Conservation (phyloP, 1,140 invertebrate species). For the Trichonephila clavipes region DNA sequence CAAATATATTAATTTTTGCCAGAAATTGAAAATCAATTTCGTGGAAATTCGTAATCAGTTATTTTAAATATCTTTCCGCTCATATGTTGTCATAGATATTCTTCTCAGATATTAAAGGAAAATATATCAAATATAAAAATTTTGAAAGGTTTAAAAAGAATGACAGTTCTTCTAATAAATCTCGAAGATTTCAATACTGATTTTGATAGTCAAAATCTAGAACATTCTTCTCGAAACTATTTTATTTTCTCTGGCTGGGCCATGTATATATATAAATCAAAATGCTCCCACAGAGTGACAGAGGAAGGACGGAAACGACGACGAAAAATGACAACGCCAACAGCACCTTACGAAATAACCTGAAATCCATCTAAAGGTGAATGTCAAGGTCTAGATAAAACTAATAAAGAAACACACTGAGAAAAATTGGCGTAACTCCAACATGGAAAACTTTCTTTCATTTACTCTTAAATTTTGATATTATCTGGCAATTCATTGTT, state of each 20-base stretch:
- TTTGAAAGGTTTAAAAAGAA: no score
- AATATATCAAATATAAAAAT: no score
- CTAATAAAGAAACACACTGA: constrained; percentile 1
- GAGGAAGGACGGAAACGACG: not conserved
- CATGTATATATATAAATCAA: not conserved
- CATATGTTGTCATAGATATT: no score
- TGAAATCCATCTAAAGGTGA: constrained; percentile 55
- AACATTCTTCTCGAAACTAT: no score
- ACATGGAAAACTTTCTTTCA: not conserved
- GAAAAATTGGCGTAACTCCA: constrained; percentile 42
- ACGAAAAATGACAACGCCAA: constrained; percentile 46
- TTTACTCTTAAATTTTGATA: not conserved
- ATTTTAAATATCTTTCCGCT: no score
- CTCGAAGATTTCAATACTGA: no score
- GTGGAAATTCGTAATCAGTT: no score
- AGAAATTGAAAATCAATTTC: no score
- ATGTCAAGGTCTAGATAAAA: constrained; percentile 63
- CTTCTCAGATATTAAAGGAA: no score
- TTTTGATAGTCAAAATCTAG: not conserved
- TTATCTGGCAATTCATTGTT: not conserved
- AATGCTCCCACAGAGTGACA: not conserved
- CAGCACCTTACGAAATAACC: constrained; percentile 34
- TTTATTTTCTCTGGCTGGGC: no score
- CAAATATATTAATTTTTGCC: no score
- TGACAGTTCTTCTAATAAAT: no score